Base-by-base conservation (phyloP, 2,797 vertebrate genomes). In the Bryconaethiops microstoma region DNA sequence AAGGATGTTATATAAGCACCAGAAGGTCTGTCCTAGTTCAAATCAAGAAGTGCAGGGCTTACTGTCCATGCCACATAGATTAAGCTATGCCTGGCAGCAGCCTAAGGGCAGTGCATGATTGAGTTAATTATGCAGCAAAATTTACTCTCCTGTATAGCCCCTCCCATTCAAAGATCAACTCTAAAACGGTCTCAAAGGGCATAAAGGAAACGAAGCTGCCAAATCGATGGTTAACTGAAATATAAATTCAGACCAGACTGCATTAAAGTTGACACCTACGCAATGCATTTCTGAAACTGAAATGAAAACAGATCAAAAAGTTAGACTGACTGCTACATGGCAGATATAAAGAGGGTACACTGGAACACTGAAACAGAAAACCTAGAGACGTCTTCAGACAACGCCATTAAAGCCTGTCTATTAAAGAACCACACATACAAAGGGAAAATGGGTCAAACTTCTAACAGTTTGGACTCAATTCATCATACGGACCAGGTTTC, bases 181-280 rank as follows among this genome's bases (percentile, higher is more conserved):
- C 87, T 92, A 92, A 93, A 93, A 92, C 92, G 91, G 91, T 91
- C 89, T 91, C 92, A 88, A 82, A 80, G 86, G 50, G 88, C 88
- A 86, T 19, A 85, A 87, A 63, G 87, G 89, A 88, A 87, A 63
- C 87, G 89, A 88, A 91, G 88, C 90, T 80, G 55, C 69, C 29
- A 40, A 74, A 83, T 50, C 79, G 67, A 62, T 40, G 10, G 35
- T 59, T 57, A 73, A n/a, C 50, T 40, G 12, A 40, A 10, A 57
- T 3, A 35, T 16, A 72, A 72, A 39, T 1, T 40, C 29, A 59
- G 29, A 73, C n/a, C 8, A 40, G 52, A 57, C 29, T 73, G 21
- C 19, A 54, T 57, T 12, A 21, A n/a, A 40, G 16, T 21, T 21
- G 10, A 59, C 67, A 69, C 5, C 17, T 12, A 40, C 16, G 63